Evolutionary conservation across 2,113 vertebrate species (phyloP).

Genomic region (Solea senegalensis): DNA sequence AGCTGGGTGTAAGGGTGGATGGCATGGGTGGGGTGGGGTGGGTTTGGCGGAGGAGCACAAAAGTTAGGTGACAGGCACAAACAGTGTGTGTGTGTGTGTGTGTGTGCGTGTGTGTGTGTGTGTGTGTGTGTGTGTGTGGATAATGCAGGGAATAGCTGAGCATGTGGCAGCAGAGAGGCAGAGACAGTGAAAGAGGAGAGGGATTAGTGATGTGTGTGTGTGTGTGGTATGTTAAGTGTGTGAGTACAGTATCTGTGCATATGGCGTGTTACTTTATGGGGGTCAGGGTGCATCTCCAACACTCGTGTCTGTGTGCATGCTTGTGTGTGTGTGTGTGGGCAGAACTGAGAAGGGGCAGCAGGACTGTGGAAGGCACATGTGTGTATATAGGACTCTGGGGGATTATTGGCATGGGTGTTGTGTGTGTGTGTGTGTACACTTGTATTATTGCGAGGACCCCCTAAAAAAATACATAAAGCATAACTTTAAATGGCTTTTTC

Average conservation of each 20-base stretch:
- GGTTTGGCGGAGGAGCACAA: slow-evolving; percentile 2
- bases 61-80: slow-evolving; percentile 36
- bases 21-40: background rate
- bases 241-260: slow-evolving; percentile 31
- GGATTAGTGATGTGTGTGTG: slow-evolving; percentile 4
- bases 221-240: slow-evolving; percentile 21
- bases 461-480: too few relatives aligned
- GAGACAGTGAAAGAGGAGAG: slow-evolving; percentile 46
- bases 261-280: slow-evolving; percentile 25
- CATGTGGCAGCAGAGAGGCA: slow-evolving; percentile 14
- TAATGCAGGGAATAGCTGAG: slow-evolving; percentile 18
- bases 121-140: slow-evolving; percentile 10
- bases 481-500: too few relatives aligned
- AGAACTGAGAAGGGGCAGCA: slow-evolving; percentile 6
- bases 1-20: slow-evolving; percentile 59
- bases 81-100: slow-evolving; percentile 32
- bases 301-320: slow-evolving; percentile 12
- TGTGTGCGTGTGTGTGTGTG: slow-evolving; percentile 34
- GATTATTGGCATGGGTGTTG: slow-evolving; percentile 22
- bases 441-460: too few relatives aligned
- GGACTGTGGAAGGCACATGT: slow-evolving; percentile 17
- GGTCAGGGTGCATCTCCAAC: slow-evolving; percentile 32
- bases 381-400: slow-evolving; percentile 22
- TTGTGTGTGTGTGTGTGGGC: background rate
- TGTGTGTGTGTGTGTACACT: slow-evolving; percentile 17